Evolutionary conservation across 2,113 vertebrate genomes (phyloP), one percentile per base, ranked within the genome.

Genomic region (Mustela lutreola): DNA sequence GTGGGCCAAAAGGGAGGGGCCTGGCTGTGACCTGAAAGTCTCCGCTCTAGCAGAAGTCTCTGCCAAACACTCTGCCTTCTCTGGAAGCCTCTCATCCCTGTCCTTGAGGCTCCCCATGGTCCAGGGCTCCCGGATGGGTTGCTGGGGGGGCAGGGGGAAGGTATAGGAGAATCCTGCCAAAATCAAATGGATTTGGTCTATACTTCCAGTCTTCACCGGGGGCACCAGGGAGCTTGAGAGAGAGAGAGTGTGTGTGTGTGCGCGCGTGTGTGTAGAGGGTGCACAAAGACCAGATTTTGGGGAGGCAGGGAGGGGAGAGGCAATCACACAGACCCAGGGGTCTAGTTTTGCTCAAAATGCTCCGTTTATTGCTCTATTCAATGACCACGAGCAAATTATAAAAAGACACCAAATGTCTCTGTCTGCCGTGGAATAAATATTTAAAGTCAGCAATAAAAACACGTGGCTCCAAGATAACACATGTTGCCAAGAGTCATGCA

Each of bases 331-430:
- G 79, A 96, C 83, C 76, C 88, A 33, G 79, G 79, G 92, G 80
- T n/a, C 95, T 80, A 36, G 91, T 98, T 99, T 98, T 98, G 98
- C 98, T 99, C 98, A 98, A 99, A 99, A 99, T 98, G 98, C 98
- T 98, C 98, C 96, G 94, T 99, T 99, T 99, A 99, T 99, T 99
- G 99, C 99, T 99, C 98, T 99, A 98, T 98, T 99, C 98, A 99
- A 98, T 98, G 97, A 98, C 98, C 98, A 98, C 91, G 98, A 98
- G 98, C 98, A 97, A 98, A 98, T 98, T 98, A 98, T 98, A 97
- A 98, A 98, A 98, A 99, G 98, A 98, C 95, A 98, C 95, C 98
- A 97, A 98, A 98, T 98, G 97, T 98, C 98, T 98, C 96, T 97
- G 97, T 97, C 98, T 98, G 98, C 97, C 97, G 94, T 98, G 98